These are phyloP conservation scores for Acanthopleura granulata DNA, from an alignment of 2,888 invertebrate genomes.

Conservation along the genomic window DNA sequence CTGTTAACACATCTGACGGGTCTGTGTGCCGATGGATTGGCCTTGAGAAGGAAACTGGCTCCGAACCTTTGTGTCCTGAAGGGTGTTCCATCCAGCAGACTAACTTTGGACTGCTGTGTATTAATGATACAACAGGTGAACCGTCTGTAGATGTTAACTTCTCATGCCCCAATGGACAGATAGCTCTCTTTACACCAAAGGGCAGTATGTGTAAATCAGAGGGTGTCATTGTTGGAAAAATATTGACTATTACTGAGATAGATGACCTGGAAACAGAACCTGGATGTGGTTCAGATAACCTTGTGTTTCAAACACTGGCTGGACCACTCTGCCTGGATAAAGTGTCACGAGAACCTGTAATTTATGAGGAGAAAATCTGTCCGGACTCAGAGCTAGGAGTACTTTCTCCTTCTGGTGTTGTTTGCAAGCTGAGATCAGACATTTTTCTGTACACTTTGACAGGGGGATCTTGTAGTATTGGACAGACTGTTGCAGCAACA, in stretches of 20 bases:
- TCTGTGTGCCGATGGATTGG: not conserved
- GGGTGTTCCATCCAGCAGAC: conserved; percentile 5
- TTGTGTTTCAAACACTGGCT: not conserved
- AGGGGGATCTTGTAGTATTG: not conserved
- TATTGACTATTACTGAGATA: conserved; percentile 5
- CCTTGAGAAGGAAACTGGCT: not conserved
- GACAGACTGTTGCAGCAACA: not conserved
- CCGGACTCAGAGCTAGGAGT: not conserved
- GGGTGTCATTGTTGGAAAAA: not conserved
- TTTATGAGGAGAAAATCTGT: not conserved
- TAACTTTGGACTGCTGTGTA: not conserved
- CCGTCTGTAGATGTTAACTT: not conserved
- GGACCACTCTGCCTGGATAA: not conserved
- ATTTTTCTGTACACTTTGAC: not conserved
- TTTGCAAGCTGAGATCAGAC: not conserved
- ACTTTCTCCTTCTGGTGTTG: not conserved
- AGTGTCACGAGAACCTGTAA: not conserved
- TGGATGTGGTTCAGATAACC: not conserved
- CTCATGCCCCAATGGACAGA: conserved; percentile 22
- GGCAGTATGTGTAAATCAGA: conserved; percentile 19
- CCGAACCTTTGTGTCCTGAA: not conserved
- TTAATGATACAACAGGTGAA: not conserved
- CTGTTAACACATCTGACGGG: not conserved
- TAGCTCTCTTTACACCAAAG: conserved; percentile 12
- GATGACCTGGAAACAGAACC: not conserved